Percentiles rank a stretch among this genome's conserved stretches.
Conservation (phyloP, 2,113 vertebrate species). For the Sterna hirundo region DNA sequence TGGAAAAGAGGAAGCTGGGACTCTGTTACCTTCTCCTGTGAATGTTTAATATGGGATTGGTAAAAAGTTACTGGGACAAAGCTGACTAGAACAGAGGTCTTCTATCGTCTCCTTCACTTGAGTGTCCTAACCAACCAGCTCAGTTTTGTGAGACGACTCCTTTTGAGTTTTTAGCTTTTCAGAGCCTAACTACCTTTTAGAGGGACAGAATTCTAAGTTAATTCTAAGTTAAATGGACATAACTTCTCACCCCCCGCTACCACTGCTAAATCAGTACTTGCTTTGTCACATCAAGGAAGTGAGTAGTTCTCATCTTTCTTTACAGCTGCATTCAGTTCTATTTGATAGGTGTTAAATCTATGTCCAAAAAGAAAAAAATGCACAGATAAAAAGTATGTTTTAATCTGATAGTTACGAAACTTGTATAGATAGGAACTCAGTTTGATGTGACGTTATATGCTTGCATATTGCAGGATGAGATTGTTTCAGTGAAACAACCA, state of each 20-base stretch:
- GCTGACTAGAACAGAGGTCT: background rate
- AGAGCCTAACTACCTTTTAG: background rate
- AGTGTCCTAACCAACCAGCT: background rate
- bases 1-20: background rate
- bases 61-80: background rate
- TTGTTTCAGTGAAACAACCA: slow-evolving; percentile 75
- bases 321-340: background rate
- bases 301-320: background rate
- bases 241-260: background rate
- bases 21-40: background rate
- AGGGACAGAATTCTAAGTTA: background rate
- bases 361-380: background rate
- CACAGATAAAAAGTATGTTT: background rate
- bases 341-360: background rate
- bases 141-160: background rate
- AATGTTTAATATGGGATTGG: background rate
- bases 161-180: background rate
- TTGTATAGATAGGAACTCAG: background rate
- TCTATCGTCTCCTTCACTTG: background rate
- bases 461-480: slow-evolving; percentile 81
- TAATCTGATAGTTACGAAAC: background rate
- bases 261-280: background rate
- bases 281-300: background rate
- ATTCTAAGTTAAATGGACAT: background rate
- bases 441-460: slow-evolving; percentile 62